These are phyloP conservation scores for Thereva nobilitata DNA, from an alignment of 2,888 invertebrate genomes.

Conservation along the genomic window DNA sequence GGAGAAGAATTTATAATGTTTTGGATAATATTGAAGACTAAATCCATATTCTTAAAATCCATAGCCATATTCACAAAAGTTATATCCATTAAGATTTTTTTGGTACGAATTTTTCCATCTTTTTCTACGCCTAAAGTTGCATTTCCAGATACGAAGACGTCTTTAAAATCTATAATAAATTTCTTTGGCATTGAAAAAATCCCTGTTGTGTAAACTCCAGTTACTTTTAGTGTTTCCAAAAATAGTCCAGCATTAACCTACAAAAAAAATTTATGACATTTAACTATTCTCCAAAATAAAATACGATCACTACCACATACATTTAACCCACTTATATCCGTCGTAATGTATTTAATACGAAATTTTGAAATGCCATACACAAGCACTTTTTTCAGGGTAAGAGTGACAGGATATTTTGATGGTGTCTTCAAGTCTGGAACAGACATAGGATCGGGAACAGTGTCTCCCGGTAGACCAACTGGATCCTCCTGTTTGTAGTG, in stretches of 20 bases:
- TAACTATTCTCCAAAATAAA: too few relatives aligned
- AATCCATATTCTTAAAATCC: conserved; percentile 79
- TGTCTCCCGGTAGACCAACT: conserved; percentile 75
- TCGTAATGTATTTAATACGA: conserved; percentile 70
- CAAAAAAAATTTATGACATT: conserved; percentile 38
- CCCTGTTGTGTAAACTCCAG: conserved; percentile 75
- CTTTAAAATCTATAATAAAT: conserved; percentile 74
- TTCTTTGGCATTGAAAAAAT: conserved; percentile 71
- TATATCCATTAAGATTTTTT: conserved; percentile 79
- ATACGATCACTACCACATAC: conserved; percentile 53
- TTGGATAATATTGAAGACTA: conserved; percentile 71
- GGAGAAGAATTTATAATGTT: conserved; percentile 82
- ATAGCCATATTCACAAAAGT: conserved; percentile 74
- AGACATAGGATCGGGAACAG: conserved; percentile 78
- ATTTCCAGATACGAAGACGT: conserved; percentile 69
- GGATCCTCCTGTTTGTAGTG: conserved; percentile 85
- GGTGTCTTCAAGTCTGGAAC: conserved; percentile 77
- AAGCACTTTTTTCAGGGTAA: conserved; percentile 72
- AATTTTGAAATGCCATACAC: conserved; percentile 80
- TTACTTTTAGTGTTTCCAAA: conserved; percentile 71
- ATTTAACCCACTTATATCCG: conserved; percentile 76
- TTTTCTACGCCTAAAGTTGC: conserved; percentile 73
- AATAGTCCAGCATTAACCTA: conserved; percentile 73
- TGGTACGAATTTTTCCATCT: conserved; percentile 76
- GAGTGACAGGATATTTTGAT: conserved; percentile 66